phyloP scores from a whole-genome alignment of 2,888 invertebrate genomes.

The Carabus problematicus region DNA sequence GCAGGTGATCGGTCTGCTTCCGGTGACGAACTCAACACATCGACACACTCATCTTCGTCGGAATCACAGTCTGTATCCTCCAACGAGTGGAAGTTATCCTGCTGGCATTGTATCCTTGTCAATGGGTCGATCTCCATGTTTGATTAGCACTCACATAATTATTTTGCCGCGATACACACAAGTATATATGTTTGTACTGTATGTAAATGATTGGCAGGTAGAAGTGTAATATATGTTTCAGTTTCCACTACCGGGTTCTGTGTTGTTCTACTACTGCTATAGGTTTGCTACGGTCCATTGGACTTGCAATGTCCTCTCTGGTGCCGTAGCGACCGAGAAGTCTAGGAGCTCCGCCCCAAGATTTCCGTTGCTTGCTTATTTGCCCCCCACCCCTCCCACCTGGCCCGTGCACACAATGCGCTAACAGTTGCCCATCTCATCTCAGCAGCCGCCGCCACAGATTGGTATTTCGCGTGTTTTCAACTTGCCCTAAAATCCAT shows the following conservation, averaged over 20 bases:
- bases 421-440: constrained; percentile 32
- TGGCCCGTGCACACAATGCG: constrained; percentile 5
- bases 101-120: constrained; percentile 1
- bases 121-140: constrained; percentile 9
- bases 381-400: constrained; percentile 15
- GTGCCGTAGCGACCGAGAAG: constrained; percentile 13
- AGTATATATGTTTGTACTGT: no score
- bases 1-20: constrained; percentile 45
- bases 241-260: no score
- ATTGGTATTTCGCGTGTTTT: constrained; percentile 60
- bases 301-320: constrained; percentile 15
- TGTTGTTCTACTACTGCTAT: no score
- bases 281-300: constrained; percentile 20
- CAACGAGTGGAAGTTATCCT: constrained; percentile 47
- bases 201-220: no score
- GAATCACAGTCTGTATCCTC: constrained; percentile 49
- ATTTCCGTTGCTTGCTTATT: neutral
- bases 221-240: no score
- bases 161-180: no score
- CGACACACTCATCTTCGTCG: constrained; percentile 52
- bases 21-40: constrained; percentile 49
- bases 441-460: constrained; percentile 52
- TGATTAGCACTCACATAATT: constrained; percentile 8
- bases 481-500: constrained; percentile 56
- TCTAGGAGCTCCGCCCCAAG: constrained; percentile 24